Percentiles rank a stretch among this genome's conserved stretches.
Conservation (phyloP, 2,797 vertebrate species). For the Neopelma chrysocephalum region DNA sequence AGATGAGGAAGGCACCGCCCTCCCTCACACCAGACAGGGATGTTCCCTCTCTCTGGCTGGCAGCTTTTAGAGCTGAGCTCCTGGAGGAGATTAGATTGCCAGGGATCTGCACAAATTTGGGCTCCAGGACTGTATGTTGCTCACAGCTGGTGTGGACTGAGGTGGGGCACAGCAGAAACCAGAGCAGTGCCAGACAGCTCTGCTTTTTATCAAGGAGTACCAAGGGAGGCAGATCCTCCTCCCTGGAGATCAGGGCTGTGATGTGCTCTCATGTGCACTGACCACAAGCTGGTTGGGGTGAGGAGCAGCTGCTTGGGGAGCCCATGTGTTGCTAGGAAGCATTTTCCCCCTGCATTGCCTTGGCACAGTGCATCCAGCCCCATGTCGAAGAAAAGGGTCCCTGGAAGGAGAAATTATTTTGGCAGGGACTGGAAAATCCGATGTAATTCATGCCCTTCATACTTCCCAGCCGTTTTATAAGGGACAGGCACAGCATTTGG, state of each 20-base stretch:
- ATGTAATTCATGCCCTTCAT: background rate
- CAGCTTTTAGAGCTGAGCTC: background rate
- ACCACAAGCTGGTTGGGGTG: background rate
- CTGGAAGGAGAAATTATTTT: background rate
- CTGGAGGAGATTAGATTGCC: background rate
- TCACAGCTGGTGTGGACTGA: background rate
- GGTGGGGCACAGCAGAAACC: background rate
- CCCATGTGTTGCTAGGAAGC: accelerated
- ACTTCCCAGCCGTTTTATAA: background rate
- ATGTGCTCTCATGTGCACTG: accelerated
- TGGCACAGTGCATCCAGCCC: background rate
- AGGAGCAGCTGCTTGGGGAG: background rate
- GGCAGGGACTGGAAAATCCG: background rate
- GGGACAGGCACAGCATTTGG: background rate
- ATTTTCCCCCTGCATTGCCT: background rate
- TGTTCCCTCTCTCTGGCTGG: background rate
- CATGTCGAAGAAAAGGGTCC: accelerated
- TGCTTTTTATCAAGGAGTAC: accelerated
- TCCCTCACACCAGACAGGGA: background rate
- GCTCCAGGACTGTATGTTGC: background rate
- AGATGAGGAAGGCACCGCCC: background rate
- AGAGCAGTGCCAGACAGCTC: background rate
- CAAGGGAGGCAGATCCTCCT: background rate
- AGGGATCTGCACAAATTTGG: background rate
- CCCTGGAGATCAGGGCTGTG: background rate